Conservation (phyloP, 2,797 vertebrate species). For the Oceanodroma leucorhoa region DNA sequence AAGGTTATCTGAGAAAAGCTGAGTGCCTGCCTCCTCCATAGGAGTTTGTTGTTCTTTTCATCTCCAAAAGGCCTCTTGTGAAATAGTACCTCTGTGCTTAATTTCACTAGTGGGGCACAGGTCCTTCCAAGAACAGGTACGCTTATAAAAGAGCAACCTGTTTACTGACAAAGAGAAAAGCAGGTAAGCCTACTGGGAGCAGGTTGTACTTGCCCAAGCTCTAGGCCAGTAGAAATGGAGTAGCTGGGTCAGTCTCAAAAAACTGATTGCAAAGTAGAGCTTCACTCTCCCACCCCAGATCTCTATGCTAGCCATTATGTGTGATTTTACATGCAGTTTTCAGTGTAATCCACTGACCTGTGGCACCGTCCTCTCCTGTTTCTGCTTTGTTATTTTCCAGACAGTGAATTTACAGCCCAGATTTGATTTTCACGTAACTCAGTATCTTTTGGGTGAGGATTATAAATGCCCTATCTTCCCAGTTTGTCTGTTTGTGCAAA, state of each 20-base stretch:
- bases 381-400: constrained; percentile 3
- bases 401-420: neutral
- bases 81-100: neutral
- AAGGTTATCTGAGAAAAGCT: neutral
- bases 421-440: neutral
- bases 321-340: neutral
- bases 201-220: neutral
- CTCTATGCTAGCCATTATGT: neutral
- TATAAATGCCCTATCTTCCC: neutral
- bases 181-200: neutral
- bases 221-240: neutral
- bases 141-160: neutral
- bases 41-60: neutral
- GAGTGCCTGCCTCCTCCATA: neutral
- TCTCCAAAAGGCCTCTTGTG: neutral
- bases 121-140: neutral
- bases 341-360: neutral
- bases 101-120: neutral
- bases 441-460: neutral
- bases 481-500: neutral
- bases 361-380: neutral
- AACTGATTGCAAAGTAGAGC: neutral
- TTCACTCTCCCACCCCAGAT: neutral
- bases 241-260: neutral
- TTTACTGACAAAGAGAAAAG: neutral